Evolutionary conservation across 2,113 vertebrate genomes (phyloP).

Genomic region (Rhadina sibilatrix): DNA sequence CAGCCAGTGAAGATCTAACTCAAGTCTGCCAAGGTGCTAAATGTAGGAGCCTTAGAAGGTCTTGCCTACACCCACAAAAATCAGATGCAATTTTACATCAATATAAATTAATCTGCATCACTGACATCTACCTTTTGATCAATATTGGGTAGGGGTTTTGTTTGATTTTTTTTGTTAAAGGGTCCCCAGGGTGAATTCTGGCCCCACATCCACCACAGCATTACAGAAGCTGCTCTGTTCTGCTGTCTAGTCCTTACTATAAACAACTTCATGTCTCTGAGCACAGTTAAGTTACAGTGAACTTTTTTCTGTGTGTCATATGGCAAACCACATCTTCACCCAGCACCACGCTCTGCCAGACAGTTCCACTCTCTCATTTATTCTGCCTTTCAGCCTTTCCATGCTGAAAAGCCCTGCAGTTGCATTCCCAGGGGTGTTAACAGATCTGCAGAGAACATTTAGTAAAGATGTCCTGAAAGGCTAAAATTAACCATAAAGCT

Average conservation of each 20-base stretch:
- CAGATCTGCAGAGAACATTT: neutral
- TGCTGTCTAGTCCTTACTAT: neutral
- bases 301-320: neutral
- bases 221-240: conserved; percentile 27
- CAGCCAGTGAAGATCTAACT: neutral
- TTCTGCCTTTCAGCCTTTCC: neutral
- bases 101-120: neutral
- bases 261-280: neutral
- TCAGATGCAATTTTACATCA: neutral
- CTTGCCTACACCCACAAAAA: neutral
- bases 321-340: neutral
- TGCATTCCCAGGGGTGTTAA: neutral
- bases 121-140: neutral
- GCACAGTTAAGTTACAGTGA: neutral
- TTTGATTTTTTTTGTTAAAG: neutral
- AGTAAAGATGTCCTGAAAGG: neutral
- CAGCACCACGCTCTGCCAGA: neutral
- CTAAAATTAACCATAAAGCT: conserved; percentile 7
- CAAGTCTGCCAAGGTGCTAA: neutral
- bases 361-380: neutral
- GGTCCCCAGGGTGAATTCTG: neutral
- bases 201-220: neutral
- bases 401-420: neutral
- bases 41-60: neutral
- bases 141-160: neutral